Conservation (phyloP, 30 jellyfish, hydroid and myxozoan species). For the Aurelia aurita region DNA sequence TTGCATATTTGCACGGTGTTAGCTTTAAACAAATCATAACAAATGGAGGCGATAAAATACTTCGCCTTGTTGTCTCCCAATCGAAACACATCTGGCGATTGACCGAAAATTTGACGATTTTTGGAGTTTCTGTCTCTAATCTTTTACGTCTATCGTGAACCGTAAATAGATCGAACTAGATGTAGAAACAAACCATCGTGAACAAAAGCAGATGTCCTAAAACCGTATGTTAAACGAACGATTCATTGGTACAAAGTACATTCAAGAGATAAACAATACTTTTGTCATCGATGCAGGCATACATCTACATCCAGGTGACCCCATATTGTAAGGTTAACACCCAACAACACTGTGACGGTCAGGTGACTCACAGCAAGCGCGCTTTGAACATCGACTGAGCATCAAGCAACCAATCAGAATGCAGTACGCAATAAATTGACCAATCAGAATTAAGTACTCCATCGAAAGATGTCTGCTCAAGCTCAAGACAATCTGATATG, state of each 20-base stretch:
- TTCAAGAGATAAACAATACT: neutral
- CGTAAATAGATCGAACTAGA: no score
- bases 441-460: conserved; percentile 14
- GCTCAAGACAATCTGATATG: neutral
- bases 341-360: conserved; percentile 32
- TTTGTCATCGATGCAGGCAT: neutral
- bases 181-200: no score
- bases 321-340: neutral
- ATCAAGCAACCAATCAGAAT: conserved; percentile 2
- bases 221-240: neutral
- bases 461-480: neutral
- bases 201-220: no score
- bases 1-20: no score
- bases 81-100: no score
- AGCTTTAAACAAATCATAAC: no score
- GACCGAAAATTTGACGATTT: no score
- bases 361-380: conserved; percentile 24
- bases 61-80: no score
- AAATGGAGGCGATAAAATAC: no score
- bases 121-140: no score
- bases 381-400: conserved; percentile 27
- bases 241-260: neutral
- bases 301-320: neutral
- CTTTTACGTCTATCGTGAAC: no score
- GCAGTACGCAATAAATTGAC: neutral